Base-by-base conservation (phyloP, 2,888 invertebrate genomes). In the Lissocephala sabroskyi region DNA sequence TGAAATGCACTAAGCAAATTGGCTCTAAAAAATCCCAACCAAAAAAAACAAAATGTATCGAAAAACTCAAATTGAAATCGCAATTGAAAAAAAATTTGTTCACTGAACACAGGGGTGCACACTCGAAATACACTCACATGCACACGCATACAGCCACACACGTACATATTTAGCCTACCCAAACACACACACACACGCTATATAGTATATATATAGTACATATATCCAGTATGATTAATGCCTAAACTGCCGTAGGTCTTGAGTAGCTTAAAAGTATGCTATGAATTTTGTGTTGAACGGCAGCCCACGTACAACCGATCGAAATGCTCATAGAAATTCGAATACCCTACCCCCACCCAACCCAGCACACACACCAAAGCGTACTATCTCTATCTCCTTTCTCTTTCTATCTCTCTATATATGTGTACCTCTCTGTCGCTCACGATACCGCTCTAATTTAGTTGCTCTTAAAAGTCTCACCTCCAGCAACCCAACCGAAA, bases 101-200 rank as follows among this genome's bases (percentile, higher is more conserved):
- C 68, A 74, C 77, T 68, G 68, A 68, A 68, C 77, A 77, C 78
- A 70, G 78, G n/a, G 59, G 71, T 59, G 44, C 53, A 45, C 45
- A 57, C 59, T 44, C 39, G 11, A 4, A 3, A 51, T 40, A 60
- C 45, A 41, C 43, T 36, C 29, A 36, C 39, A 36, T 16, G 32
- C 28, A 41, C 37, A 29, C 30, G 28, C 45, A 48, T 33, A 47
- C 40, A 47, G 37, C 28, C 4, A 23, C 23, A 23, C 23, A 5
- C 23, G 3, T 7, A 23, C 23, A 5, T 23, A 23, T 7, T 23
- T 23, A 23, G 23, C 3, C 23, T 7, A 3, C 5, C 30, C 3
- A 30, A 30, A 3, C 11, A 30, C 30, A 30, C 4, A 26, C 9
- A 32, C 30, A 32, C 30, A 10, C 6, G 5, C 11, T 10, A 10